phyloP scores from a whole-genome alignment of 1,140 invertebrate species.

The Ditylenchus dipsaci region DNA sequence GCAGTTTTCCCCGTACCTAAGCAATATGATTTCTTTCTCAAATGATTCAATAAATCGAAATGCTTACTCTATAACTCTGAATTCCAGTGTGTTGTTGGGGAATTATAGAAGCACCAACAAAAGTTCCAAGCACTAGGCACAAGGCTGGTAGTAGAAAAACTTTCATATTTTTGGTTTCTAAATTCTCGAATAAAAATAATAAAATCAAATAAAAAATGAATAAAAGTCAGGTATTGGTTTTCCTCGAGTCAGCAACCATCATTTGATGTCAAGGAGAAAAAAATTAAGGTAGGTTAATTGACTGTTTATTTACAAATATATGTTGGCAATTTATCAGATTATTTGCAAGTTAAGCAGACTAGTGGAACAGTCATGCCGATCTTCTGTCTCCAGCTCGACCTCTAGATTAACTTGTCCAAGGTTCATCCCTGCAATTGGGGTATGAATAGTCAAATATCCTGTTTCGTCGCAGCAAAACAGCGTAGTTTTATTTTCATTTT shows the following conservation, averaged over 20 bases:
- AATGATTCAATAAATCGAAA: slow-evolving; percentile 9
- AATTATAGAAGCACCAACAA: slow-evolving; percentile 31
- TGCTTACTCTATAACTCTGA: slow-evolving; percentile 50
- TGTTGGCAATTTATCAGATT: too few species aligned
- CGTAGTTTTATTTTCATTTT: too few species aligned
- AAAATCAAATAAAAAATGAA: slow-evolving; percentile 17
- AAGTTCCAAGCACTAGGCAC: background rate
- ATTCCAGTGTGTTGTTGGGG: slow-evolving; percentile 47
- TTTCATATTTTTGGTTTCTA: background rate
- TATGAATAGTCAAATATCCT: background rate
- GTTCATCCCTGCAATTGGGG: background rate
- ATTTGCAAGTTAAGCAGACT: slow-evolving; percentile 2
- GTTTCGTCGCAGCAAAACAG: background rate
- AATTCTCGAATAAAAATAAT: too few species aligned
- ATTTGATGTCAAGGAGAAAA: too few species aligned
- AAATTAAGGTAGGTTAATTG: too few species aligned
- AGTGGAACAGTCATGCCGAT: slow-evolving; percentile 44
- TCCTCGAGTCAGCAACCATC: too few species aligned
- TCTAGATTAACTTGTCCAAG: slow-evolving; percentile 33
- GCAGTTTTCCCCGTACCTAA: slow-evolving; percentile 46
- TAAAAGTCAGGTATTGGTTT: too few species aligned
- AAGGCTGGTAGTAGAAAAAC: background rate
- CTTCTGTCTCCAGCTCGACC: slow-evolving; percentile 53
- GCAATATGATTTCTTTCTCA: slow-evolving; percentile 4
- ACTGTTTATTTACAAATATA: too few species aligned